Evolutionary conservation across 2,797 vertebrate species (phyloP), one percentile per base, ranked within the genome.

Genomic region (Hemibagrus guttatus): DNA sequence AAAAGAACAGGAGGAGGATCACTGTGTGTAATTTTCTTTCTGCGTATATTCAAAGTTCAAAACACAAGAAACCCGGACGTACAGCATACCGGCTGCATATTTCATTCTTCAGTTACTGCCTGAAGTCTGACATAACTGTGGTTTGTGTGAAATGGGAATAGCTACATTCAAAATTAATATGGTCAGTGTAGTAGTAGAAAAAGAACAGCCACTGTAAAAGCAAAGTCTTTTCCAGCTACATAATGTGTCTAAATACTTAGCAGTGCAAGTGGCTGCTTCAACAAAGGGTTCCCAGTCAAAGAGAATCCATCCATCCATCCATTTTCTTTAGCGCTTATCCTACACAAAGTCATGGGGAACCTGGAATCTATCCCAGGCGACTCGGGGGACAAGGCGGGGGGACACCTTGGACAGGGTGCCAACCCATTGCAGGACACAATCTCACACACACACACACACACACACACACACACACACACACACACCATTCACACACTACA

Each of bases 141-240:
- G 46, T 49, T 49, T 9, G 9, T 49, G 46, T 49, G n/a, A 79
- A 81, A 63, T 52, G 76, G 46, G 11, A 56, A 54, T 52, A 13
- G 42, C 31, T 69, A 56, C 75, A 69, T 56, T 81, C 19, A 52
- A 81, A 68, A 56, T 13, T 35, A 61, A 64, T 58, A 86, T 39
- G 39, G 54, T 14, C 21, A 23, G 58, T 19, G 64, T 28, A 23
- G 64, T 28, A 23, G 58, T 54, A 28, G 49, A 1, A 54, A 75
- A 54, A 28, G 12, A 5, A 75, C 13, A 52, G 35, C 35, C 31
- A 3, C 31, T 9, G 68, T 69, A 69, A 69, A 69, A 69, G 66
- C 6, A 21, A 3, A 13, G 39, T 46, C 69, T 72, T 72, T 49
- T 21, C 75, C 28, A 31, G 19, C 19, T 58, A 21, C 31, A 58